phyloP scores from a whole-genome alignment of 2,797 vertebrate genomes.

The Falco biarmicus region DNA sequence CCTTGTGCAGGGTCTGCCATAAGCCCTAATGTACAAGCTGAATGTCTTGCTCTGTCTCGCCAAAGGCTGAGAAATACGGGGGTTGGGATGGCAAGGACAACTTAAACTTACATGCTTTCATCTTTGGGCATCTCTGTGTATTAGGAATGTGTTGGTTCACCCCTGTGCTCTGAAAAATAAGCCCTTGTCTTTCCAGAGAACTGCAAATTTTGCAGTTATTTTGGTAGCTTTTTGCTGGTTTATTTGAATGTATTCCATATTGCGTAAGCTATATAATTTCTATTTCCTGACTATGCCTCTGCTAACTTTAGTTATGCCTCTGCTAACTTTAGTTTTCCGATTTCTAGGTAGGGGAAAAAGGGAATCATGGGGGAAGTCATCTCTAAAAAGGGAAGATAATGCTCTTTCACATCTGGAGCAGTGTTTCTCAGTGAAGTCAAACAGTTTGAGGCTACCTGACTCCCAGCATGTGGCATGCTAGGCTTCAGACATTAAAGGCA shows the following conservation, averaged over 20 bases:
- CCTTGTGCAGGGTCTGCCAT: accelerated
- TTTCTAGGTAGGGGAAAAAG: not conserved
- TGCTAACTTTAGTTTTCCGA: constrained; percentile 15
- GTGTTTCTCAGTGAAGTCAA: not conserved
- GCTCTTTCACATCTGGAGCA: not conserved
- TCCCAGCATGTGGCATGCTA: not conserved
- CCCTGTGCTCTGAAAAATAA: not conserved
- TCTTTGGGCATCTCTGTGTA: not conserved
- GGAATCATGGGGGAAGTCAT: not conserved
- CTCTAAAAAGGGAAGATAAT: not conserved
- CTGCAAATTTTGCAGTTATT: not conserved
- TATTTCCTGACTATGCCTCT: constrained; percentile 1
- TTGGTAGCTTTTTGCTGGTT: not conserved
- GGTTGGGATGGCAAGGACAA: not conserved
- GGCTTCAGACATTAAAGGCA: not conserved
- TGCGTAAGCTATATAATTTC: not conserved
- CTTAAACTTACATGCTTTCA: not conserved
- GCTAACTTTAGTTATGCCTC: constrained; percentile 2
- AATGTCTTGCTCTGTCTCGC: not conserved
- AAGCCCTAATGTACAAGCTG: not conserved
- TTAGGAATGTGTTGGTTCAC: not conserved
- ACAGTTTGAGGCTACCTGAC: constrained; percentile 22
- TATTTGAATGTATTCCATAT: not conserved
- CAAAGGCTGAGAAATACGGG: not conserved
- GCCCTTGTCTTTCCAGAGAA: not conserved